Base-by-base conservation (phyloP, 2,888 invertebrate genomes). In the Microctonus aethiopoides region DNA sequence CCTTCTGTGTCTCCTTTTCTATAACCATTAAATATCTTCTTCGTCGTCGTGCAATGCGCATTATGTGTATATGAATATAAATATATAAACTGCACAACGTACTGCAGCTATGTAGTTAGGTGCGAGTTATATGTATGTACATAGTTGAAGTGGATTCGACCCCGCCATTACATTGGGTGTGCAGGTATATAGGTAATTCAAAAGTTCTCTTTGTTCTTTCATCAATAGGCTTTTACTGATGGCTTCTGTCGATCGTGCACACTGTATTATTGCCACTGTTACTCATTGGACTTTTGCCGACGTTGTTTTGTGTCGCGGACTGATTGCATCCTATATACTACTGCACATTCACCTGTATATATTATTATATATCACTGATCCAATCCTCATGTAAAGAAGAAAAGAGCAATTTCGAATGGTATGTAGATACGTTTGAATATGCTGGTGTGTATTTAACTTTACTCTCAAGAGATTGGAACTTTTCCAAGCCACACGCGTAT, bases 91-190 rank as follows among this genome's bases (percentile, higher is more conserved):
- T 9, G n/a, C n/a, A n/a, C n/a, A n/a, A 29, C 6, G 29, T 29
- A 29, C 34, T 34, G 16, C 3, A 16, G 1, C 7, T 59, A 34
- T 46, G 29, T 62, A 29, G 62, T 62, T 62, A 62, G 46, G 62
- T 62, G 62, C 46, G 26, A 62, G 62, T 62, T 26, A 46, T 26
- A 46, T 39, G 39, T 24, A n/a, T 13, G 34, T n/a, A n/a, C n/a
- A n/a, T n/a, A n/a, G n/a, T n/a, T n/a, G n/a, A n/a, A n/a, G 20
- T 7, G 7, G 46, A 16, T 46, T 16, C 16, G 16, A 46, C 46
- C 46, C 16, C 46, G 9, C 46, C 16, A 46, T 46, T 46, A 46
- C 16, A 16, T 46, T 46, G 46, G 16, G 16, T 46, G 13, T 46
- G 6, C 9, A 46, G 16, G 16, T 16, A 20, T 46, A 46, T 7